Evolutionary conservation across 2,888 invertebrate species (phyloP).

Genomic region (Rhingia rostrata): DNA sequence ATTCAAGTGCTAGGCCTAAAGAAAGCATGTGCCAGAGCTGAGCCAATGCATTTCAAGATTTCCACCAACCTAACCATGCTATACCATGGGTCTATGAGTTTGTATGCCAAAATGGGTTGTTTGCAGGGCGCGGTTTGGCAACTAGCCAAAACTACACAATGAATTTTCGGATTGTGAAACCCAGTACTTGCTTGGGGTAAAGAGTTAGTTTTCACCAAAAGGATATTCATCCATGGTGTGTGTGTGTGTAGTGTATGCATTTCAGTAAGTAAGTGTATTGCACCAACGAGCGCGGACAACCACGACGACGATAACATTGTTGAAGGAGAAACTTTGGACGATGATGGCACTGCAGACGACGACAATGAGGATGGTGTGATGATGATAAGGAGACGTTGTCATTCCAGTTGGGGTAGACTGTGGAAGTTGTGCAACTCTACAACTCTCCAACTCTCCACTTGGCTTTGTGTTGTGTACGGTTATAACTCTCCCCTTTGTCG

Average conservation of each 20-base stretch:
- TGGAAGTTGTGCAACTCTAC: conserved; percentile 59
- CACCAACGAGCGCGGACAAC: conserved; percentile 42
- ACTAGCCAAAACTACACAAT: conserved; percentile 70
- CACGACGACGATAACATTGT: conserved; percentile 29
- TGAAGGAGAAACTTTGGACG: conserved; percentile 45
- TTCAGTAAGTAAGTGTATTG: conserved; percentile 34
- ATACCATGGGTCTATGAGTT: conserved; percentile 55
- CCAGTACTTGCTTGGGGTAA: conserved; percentile 58
- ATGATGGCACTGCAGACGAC: conserved; percentile 41
- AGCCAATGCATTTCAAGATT: conserved; percentile 72
- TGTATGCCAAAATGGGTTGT: conserved; percentile 73
- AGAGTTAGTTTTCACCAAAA: conserved; percentile 43
- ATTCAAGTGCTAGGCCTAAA: conserved; percentile 70
- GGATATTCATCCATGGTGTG: background rate
- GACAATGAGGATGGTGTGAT: conserved; percentile 19
- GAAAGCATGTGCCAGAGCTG: conserved; percentile 72
- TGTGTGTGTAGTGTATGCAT: conserved; percentile 44
- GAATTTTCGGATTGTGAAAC: conserved; percentile 67
- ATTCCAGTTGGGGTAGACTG: conserved; percentile 68
- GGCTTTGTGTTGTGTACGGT: background rate
- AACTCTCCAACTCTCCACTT: conserved; percentile 34
- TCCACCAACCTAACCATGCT: conserved; percentile 57
- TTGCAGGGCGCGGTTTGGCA: conserved; percentile 74
- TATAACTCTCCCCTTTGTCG: conserved; percentile 13
- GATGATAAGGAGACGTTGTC: conserved; percentile 33